A percentile compares a stretch with the other conserved stretches of the same genome.
Conservation (phyloP, 2,888 invertebrate genomes). For the Colletes collaris region DNA sequence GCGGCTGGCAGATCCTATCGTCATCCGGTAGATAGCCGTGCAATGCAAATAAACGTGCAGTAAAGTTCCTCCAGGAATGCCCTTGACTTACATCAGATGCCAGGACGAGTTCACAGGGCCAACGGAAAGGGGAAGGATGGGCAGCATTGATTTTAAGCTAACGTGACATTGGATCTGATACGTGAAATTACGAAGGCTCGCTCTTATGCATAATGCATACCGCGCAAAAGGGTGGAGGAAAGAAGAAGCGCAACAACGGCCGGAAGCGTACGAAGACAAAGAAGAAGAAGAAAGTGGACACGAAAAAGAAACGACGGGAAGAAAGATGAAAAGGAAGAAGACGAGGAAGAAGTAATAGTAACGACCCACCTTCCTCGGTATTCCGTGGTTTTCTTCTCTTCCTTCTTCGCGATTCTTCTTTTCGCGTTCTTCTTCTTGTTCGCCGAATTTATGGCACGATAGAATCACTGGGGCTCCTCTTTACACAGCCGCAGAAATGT, state of each 20-base stretch:
- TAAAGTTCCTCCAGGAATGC: conserved; percentile 24
- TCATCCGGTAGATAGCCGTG: conserved; percentile 2
- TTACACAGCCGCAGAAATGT: conserved; percentile 50
- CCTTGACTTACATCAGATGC: conserved; percentile 54
- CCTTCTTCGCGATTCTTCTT: conserved; percentile 15
- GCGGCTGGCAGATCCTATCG: conserved; percentile 18
- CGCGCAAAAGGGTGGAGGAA: conserved; percentile 9
- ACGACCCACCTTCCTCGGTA: conserved; percentile 4
- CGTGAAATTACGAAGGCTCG: conserved; percentile 69
- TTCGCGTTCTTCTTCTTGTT: conserved; percentile 34
- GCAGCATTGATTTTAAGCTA: conserved; percentile 73
- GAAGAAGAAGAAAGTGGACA: background rate
- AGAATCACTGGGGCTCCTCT: conserved; percentile 31
- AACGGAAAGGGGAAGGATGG: conserved; percentile 26
- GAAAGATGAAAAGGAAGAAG: background rate
- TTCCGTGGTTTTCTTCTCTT: conserved; percentile 3
- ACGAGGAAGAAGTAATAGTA: conserved; percentile 5
- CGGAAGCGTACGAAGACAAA: background rate
- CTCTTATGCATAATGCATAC: conserved; percentile 63
- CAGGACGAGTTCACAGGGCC: conserved; percentile 28
- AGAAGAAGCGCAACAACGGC: conserved; percentile 11
- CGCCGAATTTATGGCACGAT: conserved; percentile 41
- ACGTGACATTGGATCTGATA: conserved; percentile 74
- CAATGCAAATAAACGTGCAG: conserved; percentile 33
- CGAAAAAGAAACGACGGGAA: background rate